Evolutionary conservation across 2,113 vertebrate genomes (phyloP), one percentile per base, ranked within the genome.

Genomic region (Ictalurus punctatus): DNA sequence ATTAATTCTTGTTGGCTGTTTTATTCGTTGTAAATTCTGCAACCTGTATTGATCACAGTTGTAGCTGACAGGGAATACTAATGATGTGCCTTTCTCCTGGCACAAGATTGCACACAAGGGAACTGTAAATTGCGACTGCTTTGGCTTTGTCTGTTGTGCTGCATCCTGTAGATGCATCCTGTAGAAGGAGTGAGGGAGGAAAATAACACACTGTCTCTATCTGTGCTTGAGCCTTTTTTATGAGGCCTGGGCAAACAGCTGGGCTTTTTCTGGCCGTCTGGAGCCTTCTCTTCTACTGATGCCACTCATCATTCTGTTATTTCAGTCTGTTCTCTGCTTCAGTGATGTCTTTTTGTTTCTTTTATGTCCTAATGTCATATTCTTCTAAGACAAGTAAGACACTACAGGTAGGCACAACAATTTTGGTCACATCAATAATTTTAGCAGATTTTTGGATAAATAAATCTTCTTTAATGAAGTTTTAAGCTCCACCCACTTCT

Each of bases 51-150:
- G 86, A 90, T 86, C 84, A 86, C 86, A 80, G 79, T 79, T 80
- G 79, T 83, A 78, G 81, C 52, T 83, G 86, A 86, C 88, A 89
- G 44, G 34, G 48, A 85, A 48, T 48, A 63, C 82, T 90, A 90
- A 90, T 80, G 52, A 74, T 56, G 16, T 65, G 76, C 52, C 63
- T 84, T 91, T 89, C 82, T 80, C 61, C 65, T 54, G 85, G 61
- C 59, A 56, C 30, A 79, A 86, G 86, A 79, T 34, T 61, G 59
- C 44, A 63, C 82, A 83, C 30, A 13, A 14, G 30, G 59, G 69
- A 37, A n/a, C 76, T 71, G 74, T 90, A 91, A 90, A 91, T 90
- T 91, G 86, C 23, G 79, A 65, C 80, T 69, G 79, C 59, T 84
- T 89, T 40, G 83, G 25, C 83, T 83, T 84, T 30, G 2, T 67